phyloP scores from a whole-genome alignment of 2,797 vertebrate genomes.

The Anguilla anguilla region DNA sequence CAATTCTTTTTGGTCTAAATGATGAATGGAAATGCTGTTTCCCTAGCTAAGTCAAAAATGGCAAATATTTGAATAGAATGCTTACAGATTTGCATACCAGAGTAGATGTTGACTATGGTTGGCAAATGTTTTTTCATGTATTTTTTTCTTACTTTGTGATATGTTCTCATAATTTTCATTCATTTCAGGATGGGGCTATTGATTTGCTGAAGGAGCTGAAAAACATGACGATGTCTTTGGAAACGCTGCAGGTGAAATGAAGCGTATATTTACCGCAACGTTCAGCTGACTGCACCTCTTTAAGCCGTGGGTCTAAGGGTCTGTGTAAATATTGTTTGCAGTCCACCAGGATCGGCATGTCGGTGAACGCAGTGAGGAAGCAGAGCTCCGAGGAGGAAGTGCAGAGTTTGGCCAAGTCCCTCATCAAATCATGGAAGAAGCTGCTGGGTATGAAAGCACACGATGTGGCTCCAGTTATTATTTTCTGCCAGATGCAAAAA shows the following conservation, averaged over 20 bases:
- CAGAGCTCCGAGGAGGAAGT: slow-evolving; percentile 92
- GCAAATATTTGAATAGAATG: too few relatives aligned
- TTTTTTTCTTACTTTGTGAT: not conserved
- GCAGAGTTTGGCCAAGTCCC: slow-evolving; percentile 87
- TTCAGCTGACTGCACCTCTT: not conserved
- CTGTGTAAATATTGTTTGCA: slow-evolving; percentile 53
- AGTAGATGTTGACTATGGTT: too few relatives aligned
- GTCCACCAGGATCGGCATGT: slow-evolving; percentile 95
- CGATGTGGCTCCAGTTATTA: not conserved
- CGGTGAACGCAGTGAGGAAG: slow-evolving; percentile 92
- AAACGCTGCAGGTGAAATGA: slow-evolving; percentile 85
- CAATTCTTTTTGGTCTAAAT: too few relatives aligned
- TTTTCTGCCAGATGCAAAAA: not conserved
- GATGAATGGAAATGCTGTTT: too few relatives aligned
- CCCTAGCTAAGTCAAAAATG: too few relatives aligned
- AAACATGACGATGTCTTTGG: slow-evolving; percentile 87
- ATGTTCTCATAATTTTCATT: slow-evolving; percentile 7
- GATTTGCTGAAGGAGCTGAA: slow-evolving; percentile 90
- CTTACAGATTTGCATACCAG: too few relatives aligned
- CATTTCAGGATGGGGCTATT: slow-evolving; percentile 84
- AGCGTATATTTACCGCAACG: not conserved
- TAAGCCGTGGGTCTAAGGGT: not conserved
- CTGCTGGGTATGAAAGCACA: slow-evolving; percentile 79
- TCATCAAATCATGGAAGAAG: slow-evolving; percentile 98
- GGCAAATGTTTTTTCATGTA: too few relatives aligned